Conservation (phyloP, 1,140 invertebrate species). For the Temnothorax nylanderi region DNA sequence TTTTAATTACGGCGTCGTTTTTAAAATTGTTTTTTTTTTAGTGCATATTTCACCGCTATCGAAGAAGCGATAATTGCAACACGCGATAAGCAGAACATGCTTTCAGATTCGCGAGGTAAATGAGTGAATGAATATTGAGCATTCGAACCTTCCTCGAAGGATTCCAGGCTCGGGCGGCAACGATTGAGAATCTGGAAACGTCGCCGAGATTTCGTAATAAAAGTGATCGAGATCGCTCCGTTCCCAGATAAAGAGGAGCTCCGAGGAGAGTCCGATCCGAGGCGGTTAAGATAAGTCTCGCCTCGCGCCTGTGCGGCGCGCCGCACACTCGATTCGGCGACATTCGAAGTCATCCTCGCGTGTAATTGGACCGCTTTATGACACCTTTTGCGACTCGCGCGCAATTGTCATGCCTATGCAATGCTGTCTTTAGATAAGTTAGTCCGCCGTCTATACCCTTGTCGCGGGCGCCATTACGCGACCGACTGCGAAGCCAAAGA, state of each 20-base stretch:
- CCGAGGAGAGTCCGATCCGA: constrained; percentile 1
- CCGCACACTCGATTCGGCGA: background rate
- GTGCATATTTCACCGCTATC: background rate
- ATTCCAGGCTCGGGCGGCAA: background rate
- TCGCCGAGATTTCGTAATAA: constrained; percentile 9
- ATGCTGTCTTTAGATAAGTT: constrained; percentile 69
- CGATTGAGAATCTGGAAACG: background rate
- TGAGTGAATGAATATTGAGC: background rate
- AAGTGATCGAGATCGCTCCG: constrained; percentile 30
- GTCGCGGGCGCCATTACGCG: constrained; percentile 63
- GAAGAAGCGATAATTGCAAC: constrained; percentile 5
- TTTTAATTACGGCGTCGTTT: background rate
- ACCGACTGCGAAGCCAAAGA: constrained; percentile 47
- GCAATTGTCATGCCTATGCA: constrained; percentile 38
- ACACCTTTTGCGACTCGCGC: constrained; percentile 58
- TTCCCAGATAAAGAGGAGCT: background rate
- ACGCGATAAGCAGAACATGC: background rate
- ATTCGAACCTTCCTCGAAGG: background rate
- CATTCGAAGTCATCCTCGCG: constrained; percentile 4
- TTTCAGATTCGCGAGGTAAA: background rate
- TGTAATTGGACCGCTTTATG: constrained; percentile 73
- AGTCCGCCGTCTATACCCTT: constrained; percentile 45
- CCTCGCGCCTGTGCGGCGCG: background rate
- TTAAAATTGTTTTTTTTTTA: background rate
- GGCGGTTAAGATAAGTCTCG: constrained; percentile 30